Evolutionary conservation across 2,113 vertebrate genomes (phyloP).

Genomic region (Pituophis catenifer): DNA sequence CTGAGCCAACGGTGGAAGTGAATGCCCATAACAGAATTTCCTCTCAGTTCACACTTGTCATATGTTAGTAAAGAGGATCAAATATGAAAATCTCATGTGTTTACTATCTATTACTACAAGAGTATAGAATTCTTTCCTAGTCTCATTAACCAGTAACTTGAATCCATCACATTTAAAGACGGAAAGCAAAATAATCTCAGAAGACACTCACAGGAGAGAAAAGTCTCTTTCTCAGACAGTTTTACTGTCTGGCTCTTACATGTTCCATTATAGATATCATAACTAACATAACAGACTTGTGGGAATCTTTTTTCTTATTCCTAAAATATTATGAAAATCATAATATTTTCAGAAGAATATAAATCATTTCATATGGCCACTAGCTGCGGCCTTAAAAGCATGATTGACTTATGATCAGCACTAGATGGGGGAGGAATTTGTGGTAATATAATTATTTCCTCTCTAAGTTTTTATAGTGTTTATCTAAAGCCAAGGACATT

Average conservation of each 20-base stretch:
- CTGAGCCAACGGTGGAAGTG: background rate
- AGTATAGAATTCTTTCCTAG: background rate
- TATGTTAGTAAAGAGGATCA: background rate
- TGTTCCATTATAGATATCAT: background rate
- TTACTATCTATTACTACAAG: background rate
- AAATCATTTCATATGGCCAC: background rate
- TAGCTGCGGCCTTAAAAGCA: background rate
- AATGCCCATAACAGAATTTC: background rate
- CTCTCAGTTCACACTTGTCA: background rate
- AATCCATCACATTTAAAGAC: background rate
- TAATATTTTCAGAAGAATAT: too few species aligned
- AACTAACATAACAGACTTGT: background rate
- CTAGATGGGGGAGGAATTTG: background rate
- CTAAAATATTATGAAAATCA: background rate
- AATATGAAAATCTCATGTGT: background rate
- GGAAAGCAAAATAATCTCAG: background rate
- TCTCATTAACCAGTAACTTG: background rate
- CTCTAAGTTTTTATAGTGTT: background rate
- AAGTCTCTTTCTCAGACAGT: background rate
- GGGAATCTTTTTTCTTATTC: background rate
- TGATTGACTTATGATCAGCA: background rate
- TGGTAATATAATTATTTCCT: slow-evolving; percentile 6
- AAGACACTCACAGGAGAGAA: background rate
- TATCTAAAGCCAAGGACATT: background rate
- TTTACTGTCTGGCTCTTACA: background rate